Evolutionary conservation across 1,140 invertebrate species (phyloP).

Genomic region (Macrocentrus cingulum): DNA sequence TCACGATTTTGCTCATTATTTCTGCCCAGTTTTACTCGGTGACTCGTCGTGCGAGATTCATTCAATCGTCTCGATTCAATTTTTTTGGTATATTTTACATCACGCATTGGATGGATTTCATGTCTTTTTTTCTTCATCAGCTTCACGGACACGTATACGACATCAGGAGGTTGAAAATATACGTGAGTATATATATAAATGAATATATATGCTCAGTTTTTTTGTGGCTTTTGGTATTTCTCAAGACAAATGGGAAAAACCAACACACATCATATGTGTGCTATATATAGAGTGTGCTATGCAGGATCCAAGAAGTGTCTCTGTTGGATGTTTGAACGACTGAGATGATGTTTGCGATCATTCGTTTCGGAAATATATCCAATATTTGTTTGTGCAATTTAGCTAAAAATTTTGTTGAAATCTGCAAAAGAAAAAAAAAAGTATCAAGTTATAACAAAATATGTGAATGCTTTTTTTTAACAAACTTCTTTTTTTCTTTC

Average conservation of each 20-base stretch:
- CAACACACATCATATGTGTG: slow-evolving; percentile 3
- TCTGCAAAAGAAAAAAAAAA: too few species aligned
- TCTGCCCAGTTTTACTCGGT: too few species aligned
- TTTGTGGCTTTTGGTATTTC: slow-evolving; percentile 4
- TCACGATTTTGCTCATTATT: background rate
- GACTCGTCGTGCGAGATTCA: too few species aligned
- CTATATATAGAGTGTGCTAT: background rate
- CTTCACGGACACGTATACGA: too few species aligned
- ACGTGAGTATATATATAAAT: background rate
- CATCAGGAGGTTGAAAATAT: background rate
- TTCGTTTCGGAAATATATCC: slow-evolving; percentile 22
- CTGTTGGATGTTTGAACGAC: slow-evolving; percentile 23
- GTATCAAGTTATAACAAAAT: too few species aligned
- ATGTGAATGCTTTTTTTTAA: too few species aligned
- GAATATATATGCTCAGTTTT: background rate
- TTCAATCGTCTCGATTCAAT: too few species aligned
- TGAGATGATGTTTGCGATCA: slow-evolving; percentile 41
- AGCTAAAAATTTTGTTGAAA: slow-evolving; percentile 15
- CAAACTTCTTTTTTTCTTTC: too few species aligned
- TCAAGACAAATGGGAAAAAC: slow-evolving; percentile 7
- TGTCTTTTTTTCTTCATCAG: slow-evolving; percentile 3
- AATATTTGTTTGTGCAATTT: slow-evolving; percentile 28
- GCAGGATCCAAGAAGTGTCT: background rate
- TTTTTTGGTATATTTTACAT: too few species aligned
- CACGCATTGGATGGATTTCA: background rate